Evolutionary conservation across 2,888 invertebrate genomes (phyloP), one percentile per base, ranked within the genome.

Genomic region (Andrena minutula): DNA sequence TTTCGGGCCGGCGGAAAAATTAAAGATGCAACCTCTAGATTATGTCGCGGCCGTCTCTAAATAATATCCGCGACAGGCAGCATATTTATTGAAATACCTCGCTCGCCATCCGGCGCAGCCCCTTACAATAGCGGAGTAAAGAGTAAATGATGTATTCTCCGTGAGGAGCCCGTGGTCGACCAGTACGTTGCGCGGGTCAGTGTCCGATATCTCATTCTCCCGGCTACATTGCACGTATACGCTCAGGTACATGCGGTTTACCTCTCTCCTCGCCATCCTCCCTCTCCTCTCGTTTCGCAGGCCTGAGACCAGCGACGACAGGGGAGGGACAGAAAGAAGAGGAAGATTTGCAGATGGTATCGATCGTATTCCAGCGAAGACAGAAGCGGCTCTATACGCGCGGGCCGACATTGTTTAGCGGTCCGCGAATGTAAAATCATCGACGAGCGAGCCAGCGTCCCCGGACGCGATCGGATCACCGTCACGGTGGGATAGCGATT

Each of bases 191-290:
- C 82, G 87, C 83, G 82, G 88, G 88, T 88, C 88, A 88, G 85
- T 88, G 88, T 83, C 87, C 88, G 88, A 88, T 85, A 88, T 88
- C 88, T 88, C 87, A 85, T 86, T 86, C 84, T 82, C 79, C 76
- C 73, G 78, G 75, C 75, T 82, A 75, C 80, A 72, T 71, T 83
- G 78, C 72, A 78, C 78, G 76, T 80, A 79, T 86, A 76, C 86
- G 75, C 64, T 71, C 63, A 65, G 86, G 81, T 86, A 75, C 82
- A 80, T 72, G 78, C 75, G 78, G 75, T 79, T 79, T 61, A 26
- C 70, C 84, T 77, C 58, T 49, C 49, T 68, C 56, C 26, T 26
- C 26, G 61, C 10, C 60, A 5, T 26, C 3, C n/a, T 30, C 6
- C n/a, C 56, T 51, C 49, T 32, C 41, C 66, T 35, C 47, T 20